Evolutionary conservation across 1,140 invertebrate genomes (phyloP).

Genomic region (Oppia nitens): DNA sequence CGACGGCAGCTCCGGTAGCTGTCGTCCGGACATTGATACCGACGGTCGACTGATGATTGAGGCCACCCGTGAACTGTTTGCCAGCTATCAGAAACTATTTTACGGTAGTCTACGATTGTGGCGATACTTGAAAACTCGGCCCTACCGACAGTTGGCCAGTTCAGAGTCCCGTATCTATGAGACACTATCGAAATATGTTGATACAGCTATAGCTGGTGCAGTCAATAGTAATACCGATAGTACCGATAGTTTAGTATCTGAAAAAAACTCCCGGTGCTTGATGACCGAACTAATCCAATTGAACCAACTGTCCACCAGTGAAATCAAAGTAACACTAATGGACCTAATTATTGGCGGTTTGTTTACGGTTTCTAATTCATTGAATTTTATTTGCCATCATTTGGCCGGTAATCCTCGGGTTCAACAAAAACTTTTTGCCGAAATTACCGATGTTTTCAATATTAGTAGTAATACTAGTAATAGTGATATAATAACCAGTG

Average conservation of each 20-base stretch:
- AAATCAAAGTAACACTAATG: conserved; percentile 16
- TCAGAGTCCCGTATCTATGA: conserved; percentile 55
- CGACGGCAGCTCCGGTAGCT: neutral
- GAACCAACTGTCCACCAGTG: conserved; percentile 9
- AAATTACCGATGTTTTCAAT: conserved; percentile 47
- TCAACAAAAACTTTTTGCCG: conserved; percentile 54
- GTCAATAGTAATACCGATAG: too few species aligned
- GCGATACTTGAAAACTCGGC: conserved; percentile 56
- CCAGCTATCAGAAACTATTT: conserved; percentile 62
- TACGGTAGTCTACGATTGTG: conserved; percentile 58
- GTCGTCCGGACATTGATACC: conserved; percentile 32
- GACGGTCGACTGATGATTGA: conserved; percentile 72
- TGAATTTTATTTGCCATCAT: conserved; percentile 56
- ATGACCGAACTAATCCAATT: conserved; percentile 8
- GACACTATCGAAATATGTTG: conserved; percentile 15
- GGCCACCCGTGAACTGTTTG: conserved; percentile 59
- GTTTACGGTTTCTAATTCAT: conserved; percentile 43
- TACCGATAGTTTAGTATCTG: neutral
- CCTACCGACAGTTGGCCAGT: conserved; percentile 61
- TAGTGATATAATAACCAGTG: conserved; percentile 41
- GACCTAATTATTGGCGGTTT: conserved; percentile 22
- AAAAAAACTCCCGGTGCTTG: neutral
- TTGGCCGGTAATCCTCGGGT: conserved; percentile 44
- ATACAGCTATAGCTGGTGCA: conserved; percentile 9
- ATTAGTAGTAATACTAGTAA: conserved; percentile 42